These are phyloP conservation scores for Drosophila kambysellisi DNA, from an alignment of 2,888 invertebrate species.

Conservation along the genomic window DNA sequence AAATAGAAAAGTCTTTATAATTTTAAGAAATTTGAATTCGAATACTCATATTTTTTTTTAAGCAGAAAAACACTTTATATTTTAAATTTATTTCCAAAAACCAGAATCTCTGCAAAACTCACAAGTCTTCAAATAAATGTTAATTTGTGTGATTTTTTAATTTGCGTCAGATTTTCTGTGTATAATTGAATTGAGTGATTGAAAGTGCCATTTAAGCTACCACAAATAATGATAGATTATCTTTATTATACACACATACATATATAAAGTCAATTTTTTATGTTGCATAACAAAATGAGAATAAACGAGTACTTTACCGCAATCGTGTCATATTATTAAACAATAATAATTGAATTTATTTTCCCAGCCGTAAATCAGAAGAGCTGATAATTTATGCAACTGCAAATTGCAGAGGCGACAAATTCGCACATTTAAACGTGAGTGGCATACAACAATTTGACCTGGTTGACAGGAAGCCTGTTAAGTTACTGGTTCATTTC, in stretches of 20 bases:
- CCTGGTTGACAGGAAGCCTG: not conserved
- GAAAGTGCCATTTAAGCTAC: not conserved
- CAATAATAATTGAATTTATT: constrained; percentile 36
- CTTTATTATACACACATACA: not conserved
- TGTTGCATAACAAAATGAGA: not conserved
- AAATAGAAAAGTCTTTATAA: not conserved
- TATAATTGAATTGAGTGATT: not conserved
- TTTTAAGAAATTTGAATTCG: not conserved
- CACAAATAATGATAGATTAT: constrained; percentile 1
- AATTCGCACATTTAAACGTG: constrained; percentile 24
- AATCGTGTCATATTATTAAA: constrained; percentile 41
- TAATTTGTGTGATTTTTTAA: not conserved
- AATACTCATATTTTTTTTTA: not conserved
- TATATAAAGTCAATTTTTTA: not conserved
- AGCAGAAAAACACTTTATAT: not conserved
- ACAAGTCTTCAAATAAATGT: too few species aligned
- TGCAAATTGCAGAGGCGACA: constrained; percentile 19
- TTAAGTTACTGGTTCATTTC: constrained; percentile 4
- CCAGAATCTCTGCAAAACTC: not conserved
- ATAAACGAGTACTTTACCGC: not conserved
- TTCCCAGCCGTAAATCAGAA: constrained; percentile 13
- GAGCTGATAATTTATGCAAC: constrained; percentile 48
- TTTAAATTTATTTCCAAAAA: not conserved
- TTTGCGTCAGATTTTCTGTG: not conserved
- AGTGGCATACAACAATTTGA: not conserved